A percentile compares a stretch with the other conserved stretches of the same genome.
These are phyloP conservation scores for Albula glossodonta DNA, from an alignment of 2,113 vertebrate species.

Conservation along the genomic window DNA sequence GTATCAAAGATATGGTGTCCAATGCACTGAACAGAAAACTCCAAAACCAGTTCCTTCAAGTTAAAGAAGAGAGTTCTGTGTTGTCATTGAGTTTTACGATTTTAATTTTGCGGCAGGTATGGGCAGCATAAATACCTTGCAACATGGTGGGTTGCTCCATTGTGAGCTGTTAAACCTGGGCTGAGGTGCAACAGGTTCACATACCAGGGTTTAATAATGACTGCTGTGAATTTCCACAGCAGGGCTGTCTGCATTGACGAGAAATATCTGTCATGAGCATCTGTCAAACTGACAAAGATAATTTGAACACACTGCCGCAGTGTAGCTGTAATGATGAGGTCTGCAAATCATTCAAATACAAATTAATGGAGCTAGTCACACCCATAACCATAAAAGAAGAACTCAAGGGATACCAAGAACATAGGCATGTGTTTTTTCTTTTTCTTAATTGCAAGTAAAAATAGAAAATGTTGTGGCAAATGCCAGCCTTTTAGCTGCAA, in stretches of 20 bases:
- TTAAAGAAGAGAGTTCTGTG: slow-evolving; percentile 84
- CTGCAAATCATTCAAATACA: neutral
- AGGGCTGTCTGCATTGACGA: slow-evolving; percentile 72
- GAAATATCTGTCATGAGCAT: neutral
- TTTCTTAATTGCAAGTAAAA: too few species aligned
- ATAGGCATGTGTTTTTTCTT: neutral
- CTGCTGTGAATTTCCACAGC: slow-evolving; percentile 84
- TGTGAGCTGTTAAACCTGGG: slow-evolving; percentile 83
- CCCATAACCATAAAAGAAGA: neutral
- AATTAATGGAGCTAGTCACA: neutral
- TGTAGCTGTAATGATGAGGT: slow-evolving; percentile 58
- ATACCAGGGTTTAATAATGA: slow-evolving; percentile 92
- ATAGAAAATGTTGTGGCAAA: too few species aligned
- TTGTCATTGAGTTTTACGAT: slow-evolving; percentile 94
- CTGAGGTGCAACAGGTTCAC: slow-evolving; percentile 85
- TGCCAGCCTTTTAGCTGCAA: too few species aligned
- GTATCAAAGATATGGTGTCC: slow-evolving; percentile 73
- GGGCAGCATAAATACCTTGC: slow-evolving; percentile 96
- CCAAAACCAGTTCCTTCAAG: slow-evolving; percentile 74
- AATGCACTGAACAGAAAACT: slow-evolving; percentile 73
- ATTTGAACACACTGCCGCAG: neutral
- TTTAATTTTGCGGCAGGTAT: slow-evolving; percentile 96
- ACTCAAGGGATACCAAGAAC: neutral
- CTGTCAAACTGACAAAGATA: neutral
- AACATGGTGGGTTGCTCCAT: slow-evolving; percentile 82